A percentile compares a stretch with the other conserved stretches of the same genome.
These are phyloP conservation scores for Tromatobia lineatoria DNA, from an alignment of 2,888 invertebrate species.

Conservation along the genomic window DNA sequence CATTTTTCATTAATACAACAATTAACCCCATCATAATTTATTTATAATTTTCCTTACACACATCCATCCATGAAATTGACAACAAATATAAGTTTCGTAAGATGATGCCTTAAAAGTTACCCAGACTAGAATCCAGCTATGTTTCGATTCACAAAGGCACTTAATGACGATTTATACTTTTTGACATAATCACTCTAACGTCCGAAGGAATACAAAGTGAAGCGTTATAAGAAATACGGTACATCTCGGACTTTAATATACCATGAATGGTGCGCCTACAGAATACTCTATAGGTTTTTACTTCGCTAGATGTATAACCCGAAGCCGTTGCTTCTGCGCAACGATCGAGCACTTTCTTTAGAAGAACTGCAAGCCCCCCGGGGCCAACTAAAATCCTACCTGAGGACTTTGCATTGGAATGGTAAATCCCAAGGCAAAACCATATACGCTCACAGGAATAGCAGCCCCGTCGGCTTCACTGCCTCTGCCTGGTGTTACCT, in stretches of 20 bases:
- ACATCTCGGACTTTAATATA: not conserved
- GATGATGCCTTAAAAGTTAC: no score
- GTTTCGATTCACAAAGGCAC: no score
- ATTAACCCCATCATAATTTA: no score
- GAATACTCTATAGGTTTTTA: conserved; percentile 30
- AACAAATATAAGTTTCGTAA: no score
- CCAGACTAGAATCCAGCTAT: no score
- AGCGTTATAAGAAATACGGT: conserved; percentile 31
- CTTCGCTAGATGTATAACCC: conserved; percentile 34
- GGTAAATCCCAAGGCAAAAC: conserved; percentile 80
- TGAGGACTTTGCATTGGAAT: conserved; percentile 78
- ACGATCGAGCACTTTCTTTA: conserved; percentile 63
- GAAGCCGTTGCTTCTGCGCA: conserved; percentile 36
- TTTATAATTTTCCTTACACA: no score
- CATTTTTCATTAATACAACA: no score
- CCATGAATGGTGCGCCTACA: conserved; percentile 6
- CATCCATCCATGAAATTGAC: no score
- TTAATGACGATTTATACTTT: conserved; percentile 23
- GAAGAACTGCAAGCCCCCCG: conserved; percentile 54
- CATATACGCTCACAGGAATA: conserved; percentile 67
- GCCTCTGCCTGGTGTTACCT: conserved; percentile 45
- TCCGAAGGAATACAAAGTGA: not conserved
- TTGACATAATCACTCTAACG: conserved; percentile 7
- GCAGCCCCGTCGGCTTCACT: conserved; percentile 45
- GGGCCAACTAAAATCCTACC: conserved; percentile 81